phyloP scores from a whole-genome alignment of 2,113 vertebrate genomes.

The Ammodytes marinus region DNA sequence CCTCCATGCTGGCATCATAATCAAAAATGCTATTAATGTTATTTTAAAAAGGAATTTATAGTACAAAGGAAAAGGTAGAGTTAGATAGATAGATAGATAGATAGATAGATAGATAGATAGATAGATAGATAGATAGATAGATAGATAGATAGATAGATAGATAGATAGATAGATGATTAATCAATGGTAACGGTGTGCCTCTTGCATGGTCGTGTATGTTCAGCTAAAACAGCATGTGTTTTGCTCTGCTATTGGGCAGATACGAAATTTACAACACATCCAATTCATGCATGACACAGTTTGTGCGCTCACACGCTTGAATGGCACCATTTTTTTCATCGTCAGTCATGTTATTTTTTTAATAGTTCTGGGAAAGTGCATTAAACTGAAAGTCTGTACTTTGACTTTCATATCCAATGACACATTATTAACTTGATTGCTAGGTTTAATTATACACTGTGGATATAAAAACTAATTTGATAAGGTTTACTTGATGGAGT shows the following conservation, averaged over 20 bases:
- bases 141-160: too few species aligned
- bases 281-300: constrained; percentile 48
- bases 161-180: not conserved
- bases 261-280: constrained; percentile 1
- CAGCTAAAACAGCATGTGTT: constrained; percentile 63
- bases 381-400: not conserved
- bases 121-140: too few species aligned
- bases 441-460: not conserved
- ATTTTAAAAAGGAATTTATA: not conserved
- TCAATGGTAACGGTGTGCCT: constrained; percentile 29
- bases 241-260: constrained; percentile 38
- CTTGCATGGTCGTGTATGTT: constrained; percentile 62
- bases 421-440: constrained; percentile 1
- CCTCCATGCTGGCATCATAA: constrained; percentile 22
- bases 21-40: constrained; percentile 14
- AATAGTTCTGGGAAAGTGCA: constrained; percentile 16
- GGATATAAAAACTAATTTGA: constrained; percentile 17
- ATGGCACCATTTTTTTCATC: constrained; percentile 63
- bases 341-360: constrained; percentile 51
- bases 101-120: too few species aligned
- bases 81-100: too few species aligned
- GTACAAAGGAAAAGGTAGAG: not conserved
- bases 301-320: constrained; percentile 64
- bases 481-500: not conserved
- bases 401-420: not conserved